Conservation (phyloP, 2,888 invertebrate species). For the Athalia cordata region DNA sequence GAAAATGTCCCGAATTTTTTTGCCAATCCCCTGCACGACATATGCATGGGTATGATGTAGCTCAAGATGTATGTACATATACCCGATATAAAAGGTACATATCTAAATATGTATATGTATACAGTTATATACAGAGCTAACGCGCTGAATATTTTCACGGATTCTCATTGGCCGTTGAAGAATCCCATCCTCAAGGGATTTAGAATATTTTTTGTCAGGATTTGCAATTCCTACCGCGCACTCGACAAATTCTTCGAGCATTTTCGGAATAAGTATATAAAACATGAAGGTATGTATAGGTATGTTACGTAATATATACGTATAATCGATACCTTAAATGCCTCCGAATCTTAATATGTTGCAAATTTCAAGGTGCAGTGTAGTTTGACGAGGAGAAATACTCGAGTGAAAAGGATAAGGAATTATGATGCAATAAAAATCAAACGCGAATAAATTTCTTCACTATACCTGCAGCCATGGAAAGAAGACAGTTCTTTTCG, state of each 20-base stretch:
- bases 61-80: neutral
- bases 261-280: neutral
- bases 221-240: neutral
- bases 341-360: too few relatives aligned
- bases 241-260: neutral
- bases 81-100: slow-evolving; percentile 1
- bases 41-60: neutral
- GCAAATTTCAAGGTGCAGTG: too few relatives aligned
- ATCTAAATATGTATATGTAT: slow-evolving; percentile 1
- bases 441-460: too few relatives aligned
- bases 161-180: slow-evolving; percentile 25
- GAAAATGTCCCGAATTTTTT: slow-evolving; percentile 34
- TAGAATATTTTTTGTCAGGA: slow-evolving; percentile 8
- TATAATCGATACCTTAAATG: too few relatives aligned
- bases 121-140: neutral
- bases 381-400: too few relatives aligned
- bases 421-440: too few relatives aligned
- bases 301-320: too few relatives aligned
- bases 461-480: neutral
- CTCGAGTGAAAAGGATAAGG: too few relatives aligned
- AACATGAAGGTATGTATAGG: too few relatives aligned
- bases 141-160: slow-evolving; percentile 7
- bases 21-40: slow-evolving; percentile 31
- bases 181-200: slow-evolving; percentile 18
- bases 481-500: neutral